Percentiles rank a stretch among this genome's conserved stretches.
Evolutionary conservation across 1,140 invertebrate genomes (phyloP).

Genomic region (Eufriesea mexicana): DNA sequence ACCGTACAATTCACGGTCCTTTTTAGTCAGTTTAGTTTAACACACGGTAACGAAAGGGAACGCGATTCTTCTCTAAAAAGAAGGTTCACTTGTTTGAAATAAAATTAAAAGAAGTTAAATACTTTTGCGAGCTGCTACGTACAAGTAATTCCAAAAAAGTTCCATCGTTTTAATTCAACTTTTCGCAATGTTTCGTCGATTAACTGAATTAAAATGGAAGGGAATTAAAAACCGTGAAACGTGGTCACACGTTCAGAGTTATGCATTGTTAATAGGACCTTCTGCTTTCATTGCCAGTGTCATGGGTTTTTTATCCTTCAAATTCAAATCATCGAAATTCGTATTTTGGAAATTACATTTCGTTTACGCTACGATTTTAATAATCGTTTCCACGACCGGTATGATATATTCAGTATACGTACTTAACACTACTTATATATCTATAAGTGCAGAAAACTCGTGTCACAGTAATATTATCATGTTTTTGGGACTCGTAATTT

Average conservation of each 20-base stretch:
- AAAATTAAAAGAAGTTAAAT: not conserved
- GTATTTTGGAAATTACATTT: constrained; percentile 23
- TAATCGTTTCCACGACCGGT: not conserved
- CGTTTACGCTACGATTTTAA: constrained; percentile 53
- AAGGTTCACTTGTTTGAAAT: not conserved
- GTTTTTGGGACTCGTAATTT: constrained; percentile 34
- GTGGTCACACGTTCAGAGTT: constrained; percentile 51
- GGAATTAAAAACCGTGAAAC: not conserved
- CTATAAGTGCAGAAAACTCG: constrained; percentile 4
- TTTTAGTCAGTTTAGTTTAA: too few relatives aligned
- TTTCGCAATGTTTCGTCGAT: not conserved
- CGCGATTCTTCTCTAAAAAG: not conserved
- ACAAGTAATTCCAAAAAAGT: not conserved
- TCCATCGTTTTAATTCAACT: not conserved
- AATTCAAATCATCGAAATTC: constrained; percentile 32
- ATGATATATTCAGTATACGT: rapidly evolving
- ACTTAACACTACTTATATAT: too few relatives aligned
- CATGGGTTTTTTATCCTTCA: constrained; percentile 62
- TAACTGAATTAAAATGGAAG: not conserved
- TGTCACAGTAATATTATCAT: constrained; percentile 67
- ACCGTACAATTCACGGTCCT: too few relatives aligned
- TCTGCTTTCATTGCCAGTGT: constrained; percentile 42
- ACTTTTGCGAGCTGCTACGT: not conserved
- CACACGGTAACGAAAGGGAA: not conserved
- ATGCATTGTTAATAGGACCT: constrained; percentile 46